Percentiles rank a stretch among this genome's conserved stretches.
Conservation (phyloP, 2,797 vertebrate species). For the Dallia pectoralis region DNA sequence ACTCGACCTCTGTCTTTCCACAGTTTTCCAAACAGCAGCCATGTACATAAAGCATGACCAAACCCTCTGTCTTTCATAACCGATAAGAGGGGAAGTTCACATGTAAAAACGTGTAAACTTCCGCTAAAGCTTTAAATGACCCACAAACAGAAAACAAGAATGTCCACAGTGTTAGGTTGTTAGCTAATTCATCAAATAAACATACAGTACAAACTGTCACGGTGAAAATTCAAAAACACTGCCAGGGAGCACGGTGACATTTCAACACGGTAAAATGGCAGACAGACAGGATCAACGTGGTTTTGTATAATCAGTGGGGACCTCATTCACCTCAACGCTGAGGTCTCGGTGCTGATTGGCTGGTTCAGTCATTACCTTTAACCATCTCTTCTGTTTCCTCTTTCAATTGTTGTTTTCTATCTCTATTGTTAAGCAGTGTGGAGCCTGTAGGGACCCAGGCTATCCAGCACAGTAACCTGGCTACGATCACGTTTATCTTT, state of each 20-base stretch:
- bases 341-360: conserved; percentile 5
- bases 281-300: neutral
- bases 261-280: neutral
- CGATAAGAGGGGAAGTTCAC: no score
- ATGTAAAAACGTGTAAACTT: no score
- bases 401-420: conserved; percentile 3
- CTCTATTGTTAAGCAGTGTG: no score
- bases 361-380: conserved; percentile 10
- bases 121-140: neutral
- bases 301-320: no score
- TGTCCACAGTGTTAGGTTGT: neutral
- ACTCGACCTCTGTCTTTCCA: no score
- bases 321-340: neutral
- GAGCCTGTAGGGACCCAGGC: neutral
- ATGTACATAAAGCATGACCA: no score
- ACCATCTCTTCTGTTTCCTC: neutral
- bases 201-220: neutral
- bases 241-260: neutral
- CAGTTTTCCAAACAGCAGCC: no score
- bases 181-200: neutral
- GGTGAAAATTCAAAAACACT: neutral
- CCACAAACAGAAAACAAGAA: neutral
- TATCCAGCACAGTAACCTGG: neutral
- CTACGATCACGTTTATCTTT: neutral
- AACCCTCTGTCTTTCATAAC: no score